Conservation (phyloP, 2,888 invertebrate genomes). For the Cacoxenus indagator region DNA sequence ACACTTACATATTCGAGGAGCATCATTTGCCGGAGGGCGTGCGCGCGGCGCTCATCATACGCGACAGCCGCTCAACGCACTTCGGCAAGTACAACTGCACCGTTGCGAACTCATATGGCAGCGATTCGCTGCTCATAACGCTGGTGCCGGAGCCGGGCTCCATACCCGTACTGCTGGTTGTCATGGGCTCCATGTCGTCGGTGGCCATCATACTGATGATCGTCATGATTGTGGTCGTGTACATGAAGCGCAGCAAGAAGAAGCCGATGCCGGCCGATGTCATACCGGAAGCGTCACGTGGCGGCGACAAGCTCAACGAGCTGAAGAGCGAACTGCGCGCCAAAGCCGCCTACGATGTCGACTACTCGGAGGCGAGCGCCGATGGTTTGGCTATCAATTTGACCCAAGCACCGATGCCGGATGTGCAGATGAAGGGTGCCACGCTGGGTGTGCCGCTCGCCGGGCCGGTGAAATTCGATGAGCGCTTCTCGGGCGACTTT, state of each 20-base stretch:
- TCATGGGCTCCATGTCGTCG: constrained; percentile 85
- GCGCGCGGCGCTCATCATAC: constrained; percentile 87
- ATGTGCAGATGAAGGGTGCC: constrained; percentile 68
- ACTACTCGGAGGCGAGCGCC: constrained; percentile 76
- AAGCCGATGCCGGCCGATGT: constrained; percentile 72
- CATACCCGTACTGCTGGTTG: constrained; percentile 83
- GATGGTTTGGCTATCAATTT: constrained; percentile 72
- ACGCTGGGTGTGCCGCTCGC: constrained; percentile 79
- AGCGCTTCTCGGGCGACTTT: constrained; percentile 71
- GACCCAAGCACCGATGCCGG: constrained; percentile 68
- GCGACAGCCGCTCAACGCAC: constrained; percentile 86
- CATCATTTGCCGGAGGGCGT: constrained; percentile 84
- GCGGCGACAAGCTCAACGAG: constrained; percentile 82
- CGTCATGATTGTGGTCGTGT: constrained; percentile 86
- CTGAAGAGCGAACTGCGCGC: constrained; percentile 89
- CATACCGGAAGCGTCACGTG: constrained; percentile 73
- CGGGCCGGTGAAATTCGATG: constrained; percentile 83
- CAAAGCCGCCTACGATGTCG: constrained; percentile 71
- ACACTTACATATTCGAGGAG: constrained; percentile 82
- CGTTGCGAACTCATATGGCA: constrained; percentile 90
- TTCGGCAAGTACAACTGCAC: constrained; percentile 96
- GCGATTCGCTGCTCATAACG: constrained; percentile 85
- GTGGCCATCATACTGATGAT: constrained; percentile 88
- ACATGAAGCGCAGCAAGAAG: constrained; percentile 72
- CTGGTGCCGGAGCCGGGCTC: constrained; percentile 88